Percentiles rank a stretch among this genome's conserved stretches.
phyloP scores from a whole-genome alignment of 2,888 invertebrate species.

The Danaus chrysippus region DNA sequence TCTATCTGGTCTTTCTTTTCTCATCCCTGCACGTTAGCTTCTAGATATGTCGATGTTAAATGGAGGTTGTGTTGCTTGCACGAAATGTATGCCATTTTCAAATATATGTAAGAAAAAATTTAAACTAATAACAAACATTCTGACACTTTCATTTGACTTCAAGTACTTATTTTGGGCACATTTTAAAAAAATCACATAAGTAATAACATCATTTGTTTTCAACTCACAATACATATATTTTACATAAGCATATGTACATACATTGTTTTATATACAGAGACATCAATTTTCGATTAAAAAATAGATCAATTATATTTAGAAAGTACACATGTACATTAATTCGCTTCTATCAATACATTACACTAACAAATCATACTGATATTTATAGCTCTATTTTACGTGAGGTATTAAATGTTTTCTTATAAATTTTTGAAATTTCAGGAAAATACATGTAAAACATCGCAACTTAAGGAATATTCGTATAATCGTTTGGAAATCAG shows the following conservation, averaged over 20 bases:
- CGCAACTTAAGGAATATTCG: conserved; percentile 47
- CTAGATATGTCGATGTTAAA: conserved; percentile 7
- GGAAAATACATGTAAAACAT: conserved; percentile 70
- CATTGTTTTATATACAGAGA: too few relatives aligned
- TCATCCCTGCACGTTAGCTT: conserved; percentile 22
- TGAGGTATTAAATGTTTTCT: conserved; percentile 9
- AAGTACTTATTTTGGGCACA: too few relatives aligned
- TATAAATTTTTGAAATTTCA: conserved; percentile 53
- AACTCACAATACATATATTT: too few relatives aligned
- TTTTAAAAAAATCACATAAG: too few relatives aligned
- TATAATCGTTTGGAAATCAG: conserved; percentile 24
- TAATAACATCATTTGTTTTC: too few relatives aligned
- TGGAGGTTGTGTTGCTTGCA: neutral
- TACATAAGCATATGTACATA: too few relatives aligned
- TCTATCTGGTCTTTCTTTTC: conserved; percentile 37
- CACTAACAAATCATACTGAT: neutral
- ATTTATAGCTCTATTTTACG: too few relatives aligned
- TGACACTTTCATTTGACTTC: too few relatives aligned
- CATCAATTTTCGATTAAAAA: too few relatives aligned
- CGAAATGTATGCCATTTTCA: too few relatives aligned
- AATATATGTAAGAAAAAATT: too few relatives aligned
- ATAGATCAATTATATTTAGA: neutral
- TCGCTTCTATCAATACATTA: neutral
- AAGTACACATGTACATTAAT: neutral
- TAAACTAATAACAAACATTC: too few relatives aligned